Percentiles rank a stretch among this genome's conserved stretches.
phyloP scores from a whole-genome alignment of 2,888 invertebrate species.

The Amaurobius ferox region DNA sequence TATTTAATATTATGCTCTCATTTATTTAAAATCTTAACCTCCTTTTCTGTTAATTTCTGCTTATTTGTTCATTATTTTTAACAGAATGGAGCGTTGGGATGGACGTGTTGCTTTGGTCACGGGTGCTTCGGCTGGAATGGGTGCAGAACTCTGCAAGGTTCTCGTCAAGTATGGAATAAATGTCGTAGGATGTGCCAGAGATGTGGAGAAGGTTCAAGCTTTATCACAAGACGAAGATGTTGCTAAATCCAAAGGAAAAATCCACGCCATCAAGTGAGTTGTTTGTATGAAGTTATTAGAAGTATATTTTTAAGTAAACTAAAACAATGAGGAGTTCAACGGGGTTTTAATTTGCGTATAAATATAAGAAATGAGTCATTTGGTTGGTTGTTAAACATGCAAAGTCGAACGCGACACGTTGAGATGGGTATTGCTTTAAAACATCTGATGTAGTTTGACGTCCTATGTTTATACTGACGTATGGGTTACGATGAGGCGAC shows the following conservation, averaged over 20 bases:
- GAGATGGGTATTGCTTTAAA: too few relatives aligned
- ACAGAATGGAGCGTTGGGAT: slow-evolving; percentile 76
- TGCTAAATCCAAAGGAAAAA: neutral
- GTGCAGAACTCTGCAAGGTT: slow-evolving; percentile 75
- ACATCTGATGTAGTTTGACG: too few relatives aligned
- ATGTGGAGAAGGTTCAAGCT: slow-evolving; percentile 79
- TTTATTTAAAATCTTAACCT: neutral
- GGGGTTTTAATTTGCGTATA: too few relatives aligned
- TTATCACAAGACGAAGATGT: slow-evolving; percentile 29
- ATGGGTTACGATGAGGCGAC: too few relatives aligned
- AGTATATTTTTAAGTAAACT: too few relatives aligned
- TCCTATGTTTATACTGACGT: too few relatives aligned
- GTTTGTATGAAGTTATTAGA: too few relatives aligned
- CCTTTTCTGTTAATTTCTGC: neutral
- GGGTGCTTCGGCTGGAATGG: slow-evolving; percentile 74
- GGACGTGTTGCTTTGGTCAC: slow-evolving; percentile 75
- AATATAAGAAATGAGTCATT: too few relatives aligned
- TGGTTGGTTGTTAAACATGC: too few relatives aligned
- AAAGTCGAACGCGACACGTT: too few relatives aligned
- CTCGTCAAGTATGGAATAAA: slow-evolving; percentile 80
- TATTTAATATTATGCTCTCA: too few relatives aligned
- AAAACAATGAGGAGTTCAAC: too few relatives aligned
- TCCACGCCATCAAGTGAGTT: slow-evolving; percentile 23
- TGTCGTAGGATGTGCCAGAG: slow-evolving; percentile 81
- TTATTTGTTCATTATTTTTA: neutral